These are phyloP conservation scores for Zoanthus gigantus DNA, from an alignment of 92 coral and sea anemone genomes.

Conservation along the genomic window DNA sequence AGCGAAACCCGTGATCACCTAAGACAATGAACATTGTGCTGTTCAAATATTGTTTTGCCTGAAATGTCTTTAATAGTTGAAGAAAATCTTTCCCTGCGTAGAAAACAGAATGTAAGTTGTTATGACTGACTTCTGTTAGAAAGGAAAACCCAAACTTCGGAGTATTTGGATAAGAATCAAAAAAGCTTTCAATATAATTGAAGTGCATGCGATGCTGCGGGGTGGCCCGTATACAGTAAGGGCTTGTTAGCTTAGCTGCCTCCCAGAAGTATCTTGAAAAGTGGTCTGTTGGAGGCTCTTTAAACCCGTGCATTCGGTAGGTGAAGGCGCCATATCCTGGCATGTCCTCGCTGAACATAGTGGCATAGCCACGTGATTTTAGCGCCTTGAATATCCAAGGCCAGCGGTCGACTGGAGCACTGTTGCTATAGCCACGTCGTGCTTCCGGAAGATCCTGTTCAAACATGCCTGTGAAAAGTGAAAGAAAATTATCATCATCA, in stretches of 20 bases:
- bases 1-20: constrained; percentile 92
- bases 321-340: constrained; percentile 74
- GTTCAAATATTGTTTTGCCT: constrained; percentile 62
- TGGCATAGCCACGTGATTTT: constrained; percentile 83
- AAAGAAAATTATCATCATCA: neutral
- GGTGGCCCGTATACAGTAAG: constrained; percentile 76
- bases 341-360: constrained; percentile 88
- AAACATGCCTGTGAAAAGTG: constrained; percentile 66
- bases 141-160: constrained; percentile 91
- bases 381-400: constrained; percentile 91
- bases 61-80: constrained; percentile 66
- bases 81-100: constrained; percentile 62
- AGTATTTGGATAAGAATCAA: constrained; percentile 75
- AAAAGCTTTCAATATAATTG: constrained; percentile 83
- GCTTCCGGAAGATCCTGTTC: constrained; percentile 90
- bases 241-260: constrained; percentile 71
- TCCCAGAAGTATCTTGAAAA: constrained; percentile 88
- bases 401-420: constrained; percentile 84
- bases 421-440: constrained; percentile 71
- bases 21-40: constrained; percentile 79
- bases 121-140: constrained; percentile 78
- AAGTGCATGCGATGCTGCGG: constrained; percentile 89
- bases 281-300: constrained; percentile 92
- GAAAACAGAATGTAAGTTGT: constrained; percentile 60
- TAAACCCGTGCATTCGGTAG: constrained; percentile 88